Conservation (phyloP, 2,113 vertebrate species). For the Theristicus caerulescens region DNA sequence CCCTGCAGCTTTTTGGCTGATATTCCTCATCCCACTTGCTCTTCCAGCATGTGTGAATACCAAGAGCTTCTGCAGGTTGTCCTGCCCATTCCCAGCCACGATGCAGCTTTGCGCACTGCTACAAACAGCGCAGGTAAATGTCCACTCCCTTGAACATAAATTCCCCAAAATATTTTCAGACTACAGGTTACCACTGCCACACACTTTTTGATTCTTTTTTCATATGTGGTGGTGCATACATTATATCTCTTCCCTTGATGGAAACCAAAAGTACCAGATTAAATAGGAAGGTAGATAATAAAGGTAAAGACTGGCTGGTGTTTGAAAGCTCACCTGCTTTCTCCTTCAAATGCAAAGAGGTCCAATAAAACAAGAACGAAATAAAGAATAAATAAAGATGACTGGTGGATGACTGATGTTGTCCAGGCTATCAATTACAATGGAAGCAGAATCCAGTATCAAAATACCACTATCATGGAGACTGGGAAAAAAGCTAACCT, state of each 20-base stretch:
- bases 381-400: background rate
- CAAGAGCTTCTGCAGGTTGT: background rate
- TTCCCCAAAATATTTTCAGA: background rate
- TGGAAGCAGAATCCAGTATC: background rate
- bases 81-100: background rate
- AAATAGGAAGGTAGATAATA: background rate
- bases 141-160: background rate
- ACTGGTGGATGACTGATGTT: background rate
- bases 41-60: background rate
- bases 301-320: background rate
- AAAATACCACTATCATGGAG: background rate
- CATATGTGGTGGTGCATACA: background rate
- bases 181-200: background rate
- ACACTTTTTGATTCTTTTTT: background rate
- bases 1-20: background rate
- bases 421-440: background rate
- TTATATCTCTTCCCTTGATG: background rate
- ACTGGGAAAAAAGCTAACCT: background rate
- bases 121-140: conserved; percentile 8
- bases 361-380: background rate
- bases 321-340: background rate
- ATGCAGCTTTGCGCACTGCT: background rate
- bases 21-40: conserved; percentile 7
- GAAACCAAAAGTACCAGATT: background rate
- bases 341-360: background rate